Evolutionary conservation across 2,888 invertebrate genomes (phyloP).

Genomic region (Chymomyza procnemis): DNA sequence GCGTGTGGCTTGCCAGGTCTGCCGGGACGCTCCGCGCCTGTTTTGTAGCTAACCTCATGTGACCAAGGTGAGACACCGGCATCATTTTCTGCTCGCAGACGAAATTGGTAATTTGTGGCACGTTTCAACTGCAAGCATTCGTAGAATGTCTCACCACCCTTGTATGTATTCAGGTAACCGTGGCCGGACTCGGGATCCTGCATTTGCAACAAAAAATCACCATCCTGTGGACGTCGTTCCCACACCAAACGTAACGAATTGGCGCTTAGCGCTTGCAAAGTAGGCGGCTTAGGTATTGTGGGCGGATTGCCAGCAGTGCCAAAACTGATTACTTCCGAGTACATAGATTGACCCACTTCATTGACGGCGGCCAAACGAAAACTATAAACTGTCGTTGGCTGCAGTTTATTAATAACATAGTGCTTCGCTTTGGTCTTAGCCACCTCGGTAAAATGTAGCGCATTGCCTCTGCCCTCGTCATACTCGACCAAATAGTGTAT

Average conservation of each 20-base stretch:
- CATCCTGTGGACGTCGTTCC: constrained; percentile 87
- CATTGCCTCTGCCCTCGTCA: constrained; percentile 82
- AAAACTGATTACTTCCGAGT: constrained; percentile 84
- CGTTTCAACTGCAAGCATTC: constrained; percentile 84
- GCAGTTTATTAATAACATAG: constrained; percentile 86
- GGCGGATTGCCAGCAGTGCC: constrained; percentile 91
- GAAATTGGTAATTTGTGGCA: constrained; percentile 89
- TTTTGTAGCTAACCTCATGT: constrained; percentile 86
- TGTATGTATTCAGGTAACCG: constrained; percentile 89
- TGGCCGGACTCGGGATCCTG: constrained; percentile 84
- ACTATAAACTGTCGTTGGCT: constrained; percentile 88
- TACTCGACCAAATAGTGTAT: constrained; percentile 88
- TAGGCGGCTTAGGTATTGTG: constrained; percentile 87
- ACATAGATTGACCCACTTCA: constrained; percentile 86
- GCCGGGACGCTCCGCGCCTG: constrained; percentile 88
- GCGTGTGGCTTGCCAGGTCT: constrained; percentile 87
- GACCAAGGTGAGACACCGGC: constrained; percentile 92
- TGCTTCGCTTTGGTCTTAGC: constrained; percentile 87
- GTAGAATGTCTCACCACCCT: constrained; percentile 86
- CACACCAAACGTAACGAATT: constrained; percentile 85
- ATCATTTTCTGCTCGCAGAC: constrained; percentile 89
- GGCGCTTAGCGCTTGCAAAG: constrained; percentile 82
- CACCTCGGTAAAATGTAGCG: constrained; percentile 85
- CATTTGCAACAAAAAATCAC: constrained; percentile 91
- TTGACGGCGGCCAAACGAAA: constrained; percentile 92